A percentile compares a stretch with the other conserved stretches of the same genome.
Conservation (phyloP, 2,888 invertebrate species). For the Alloplasta piceator region DNA sequence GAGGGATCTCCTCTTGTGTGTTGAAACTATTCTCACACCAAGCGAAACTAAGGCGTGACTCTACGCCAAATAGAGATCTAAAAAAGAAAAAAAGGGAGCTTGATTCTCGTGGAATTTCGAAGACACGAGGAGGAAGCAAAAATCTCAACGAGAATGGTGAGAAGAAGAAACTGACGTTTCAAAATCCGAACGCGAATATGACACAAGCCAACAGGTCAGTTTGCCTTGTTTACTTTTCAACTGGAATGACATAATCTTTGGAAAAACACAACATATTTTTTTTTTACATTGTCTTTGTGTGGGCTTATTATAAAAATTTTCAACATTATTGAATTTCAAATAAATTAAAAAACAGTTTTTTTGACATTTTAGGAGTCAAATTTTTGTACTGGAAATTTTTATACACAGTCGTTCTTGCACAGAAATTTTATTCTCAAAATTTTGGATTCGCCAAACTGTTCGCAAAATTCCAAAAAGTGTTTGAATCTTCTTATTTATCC, state of each 20-base stretch:
- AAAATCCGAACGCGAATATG: conserved; percentile 71
- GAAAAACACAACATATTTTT: neutral
- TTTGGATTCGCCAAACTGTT: neutral
- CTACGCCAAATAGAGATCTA: no score
- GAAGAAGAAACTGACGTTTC: conserved; percentile 47
- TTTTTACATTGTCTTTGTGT: neutral
- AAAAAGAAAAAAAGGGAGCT: neutral
- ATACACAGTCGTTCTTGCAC: neutral
- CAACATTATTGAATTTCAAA: no score
- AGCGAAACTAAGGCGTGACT: no score
- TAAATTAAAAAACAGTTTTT: no score
- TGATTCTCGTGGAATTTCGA: neutral
- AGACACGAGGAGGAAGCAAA: neutral
- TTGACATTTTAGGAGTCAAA: neutral
- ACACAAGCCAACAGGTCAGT: conserved; percentile 81
- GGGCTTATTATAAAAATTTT: no score
- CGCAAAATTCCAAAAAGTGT: neutral
- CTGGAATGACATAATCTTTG: conserved; percentile 53
- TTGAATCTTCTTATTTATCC: neutral
- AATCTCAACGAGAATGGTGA: conserved; percentile 19
- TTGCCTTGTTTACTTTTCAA: conserved; percentile 67
- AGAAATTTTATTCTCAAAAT: neutral
- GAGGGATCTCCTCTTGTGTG: no score
- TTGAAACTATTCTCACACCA: no score
- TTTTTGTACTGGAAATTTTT: neutral